Conservation (phyloP, 2,113 vertebrate genomes). For the Syngnathoides biaculeatus region DNA sequence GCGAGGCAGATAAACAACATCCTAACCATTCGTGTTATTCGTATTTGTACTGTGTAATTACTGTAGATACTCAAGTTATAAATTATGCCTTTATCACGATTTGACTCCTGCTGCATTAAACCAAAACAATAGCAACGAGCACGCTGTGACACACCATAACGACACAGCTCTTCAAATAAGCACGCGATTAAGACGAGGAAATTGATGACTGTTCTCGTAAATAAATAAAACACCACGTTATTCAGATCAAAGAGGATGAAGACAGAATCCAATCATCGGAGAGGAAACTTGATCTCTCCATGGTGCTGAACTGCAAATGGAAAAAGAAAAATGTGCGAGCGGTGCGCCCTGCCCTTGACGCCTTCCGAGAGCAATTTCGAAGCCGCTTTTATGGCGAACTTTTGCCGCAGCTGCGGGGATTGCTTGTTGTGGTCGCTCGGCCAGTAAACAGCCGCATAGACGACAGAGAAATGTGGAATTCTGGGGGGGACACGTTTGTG, state of each 20-base stretch:
- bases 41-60: neutral
- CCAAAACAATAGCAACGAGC: neutral
- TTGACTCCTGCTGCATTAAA: slow-evolving; percentile 16
- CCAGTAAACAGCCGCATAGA: slow-evolving; percentile 46
- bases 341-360: slow-evolving; percentile 35
- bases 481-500: neutral
- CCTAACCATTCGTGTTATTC: neutral
- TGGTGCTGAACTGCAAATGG: slow-evolving; percentile 56
- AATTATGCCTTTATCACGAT: neutral
- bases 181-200: neutral
- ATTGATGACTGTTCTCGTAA: neutral
- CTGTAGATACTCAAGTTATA: neutral
- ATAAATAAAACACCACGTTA: neutral
- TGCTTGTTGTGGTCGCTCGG: slow-evolving; percentile 52
- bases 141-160: neutral
- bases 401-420: slow-evolving; percentile 67
- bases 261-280: neutral
- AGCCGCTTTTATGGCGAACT: slow-evolving; percentile 46
- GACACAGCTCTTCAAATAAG: neutral
- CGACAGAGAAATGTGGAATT: neutral
- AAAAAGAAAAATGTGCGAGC: slow-evolving; percentile 11
- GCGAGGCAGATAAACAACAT: neutral
- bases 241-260: neutral
- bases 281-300: slow-evolving; percentile 51
- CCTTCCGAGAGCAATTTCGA: slow-evolving; percentile 26